phyloP scores from a whole-genome alignment of 2,113 vertebrate genomes.

The Anguilla rostrata region DNA sequence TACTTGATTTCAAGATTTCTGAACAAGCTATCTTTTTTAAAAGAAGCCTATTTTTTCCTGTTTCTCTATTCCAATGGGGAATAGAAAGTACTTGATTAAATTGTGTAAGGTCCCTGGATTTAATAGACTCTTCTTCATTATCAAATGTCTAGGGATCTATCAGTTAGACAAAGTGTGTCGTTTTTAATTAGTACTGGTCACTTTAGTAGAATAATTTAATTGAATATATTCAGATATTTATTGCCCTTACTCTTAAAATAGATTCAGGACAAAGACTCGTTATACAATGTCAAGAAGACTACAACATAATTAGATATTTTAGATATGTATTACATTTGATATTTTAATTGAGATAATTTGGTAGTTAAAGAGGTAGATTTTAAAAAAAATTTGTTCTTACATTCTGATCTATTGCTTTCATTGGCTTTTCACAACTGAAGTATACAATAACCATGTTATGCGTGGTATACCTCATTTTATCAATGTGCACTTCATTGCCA shows the following conservation, averaged over 20 bases:
- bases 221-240: constrained; percentile 26
- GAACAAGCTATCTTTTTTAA: constrained; percentile 1
- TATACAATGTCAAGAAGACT: not conserved
- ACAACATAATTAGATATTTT: not conserved
- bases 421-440: too few species aligned
- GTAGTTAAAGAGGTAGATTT: not conserved
- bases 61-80: constrained; percentile 6
- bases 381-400: not conserved
- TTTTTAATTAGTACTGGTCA: constrained; percentile 38
- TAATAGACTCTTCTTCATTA: constrained; percentile 30
- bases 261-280: not conserved
- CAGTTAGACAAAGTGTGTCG: constrained; percentile 19
- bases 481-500: not conserved
- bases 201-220: constrained; percentile 29
- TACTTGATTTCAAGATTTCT: constrained; percentile 20
- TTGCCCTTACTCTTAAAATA: constrained; percentile 9
- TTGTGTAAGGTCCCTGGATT: constrained; percentile 26
- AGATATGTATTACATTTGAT: not conserved
- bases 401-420: not conserved
- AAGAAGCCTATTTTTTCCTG: not conserved
- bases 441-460: too few species aligned
- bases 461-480: not conserved
- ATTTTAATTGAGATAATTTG: not conserved
- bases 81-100: constrained; percentile 30
- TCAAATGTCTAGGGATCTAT: constrained; percentile 29